Evolutionary conservation across 92 coral and sea anemone species (phyloP).

Genomic region (Ricordea florida): DNA sequence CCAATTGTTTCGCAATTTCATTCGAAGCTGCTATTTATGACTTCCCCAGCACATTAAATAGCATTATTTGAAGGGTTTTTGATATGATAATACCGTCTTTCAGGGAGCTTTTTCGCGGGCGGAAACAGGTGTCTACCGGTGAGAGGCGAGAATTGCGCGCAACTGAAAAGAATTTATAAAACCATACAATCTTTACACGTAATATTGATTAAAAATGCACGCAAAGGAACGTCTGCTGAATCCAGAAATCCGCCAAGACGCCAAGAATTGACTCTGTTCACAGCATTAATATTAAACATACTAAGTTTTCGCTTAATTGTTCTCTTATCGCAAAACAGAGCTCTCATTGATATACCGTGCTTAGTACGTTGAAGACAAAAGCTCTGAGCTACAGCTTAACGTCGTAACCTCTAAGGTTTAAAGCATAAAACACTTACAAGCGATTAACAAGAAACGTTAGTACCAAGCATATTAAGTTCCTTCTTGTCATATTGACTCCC

Average conservation of each 20-base stretch:
- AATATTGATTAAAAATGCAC: neutral
- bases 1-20: too few relatives aligned
- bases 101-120: too few relatives aligned
- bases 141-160: too few relatives aligned
- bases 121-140: too few relatives aligned
- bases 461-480: too few relatives aligned
- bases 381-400: neutral
- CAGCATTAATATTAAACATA: constrained; percentile 11
- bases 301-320: constrained; percentile 11
- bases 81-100: too few relatives aligned
- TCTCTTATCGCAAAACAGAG: constrained; percentile 11
- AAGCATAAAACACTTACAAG: neutral
- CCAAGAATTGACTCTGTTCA: neutral
- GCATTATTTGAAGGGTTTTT: too few relatives aligned
- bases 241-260: neutral
- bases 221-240: neutral
- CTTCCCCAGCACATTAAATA: too few relatives aligned
- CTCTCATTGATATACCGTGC: constrained; percentile 17
- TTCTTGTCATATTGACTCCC: constrained; percentile 1
- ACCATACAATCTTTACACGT: too few relatives aligned
- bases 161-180: too few relatives aligned
- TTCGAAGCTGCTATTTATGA: too few relatives aligned
- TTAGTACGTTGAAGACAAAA: neutral
- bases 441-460: neutral
- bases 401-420: neutral